Evolutionary conservation across 2,888 invertebrate species (phyloP).

Genomic region (Xestia xanthographa): DNA sequence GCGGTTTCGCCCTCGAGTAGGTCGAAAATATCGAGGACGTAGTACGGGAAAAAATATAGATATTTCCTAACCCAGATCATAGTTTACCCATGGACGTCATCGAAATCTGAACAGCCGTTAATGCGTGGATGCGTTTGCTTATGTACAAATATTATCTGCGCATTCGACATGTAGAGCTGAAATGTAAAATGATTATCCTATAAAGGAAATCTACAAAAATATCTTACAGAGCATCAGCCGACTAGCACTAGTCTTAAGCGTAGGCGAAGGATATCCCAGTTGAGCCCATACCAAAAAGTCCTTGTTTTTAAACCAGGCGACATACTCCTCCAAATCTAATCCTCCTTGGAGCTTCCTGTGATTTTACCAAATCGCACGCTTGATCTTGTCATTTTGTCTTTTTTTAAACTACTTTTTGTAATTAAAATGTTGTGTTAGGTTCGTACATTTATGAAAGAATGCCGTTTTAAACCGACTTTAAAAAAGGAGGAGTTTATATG

Average conservation of each 20-base stretch:
- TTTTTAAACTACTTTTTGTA: background rate
- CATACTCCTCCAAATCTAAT: background rate
- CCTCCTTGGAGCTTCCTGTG: background rate
- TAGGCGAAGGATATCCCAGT: background rate
- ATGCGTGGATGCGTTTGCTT: background rate
- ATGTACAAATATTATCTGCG: background rate
- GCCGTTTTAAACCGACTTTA: no score
- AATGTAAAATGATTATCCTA: background rate
- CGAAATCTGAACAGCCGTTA: background rate
- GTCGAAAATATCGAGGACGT: background rate
- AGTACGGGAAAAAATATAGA: no score
- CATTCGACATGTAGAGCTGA: background rate
- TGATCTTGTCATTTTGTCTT: background rate
- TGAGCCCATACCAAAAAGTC: background rate
- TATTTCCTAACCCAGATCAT: background rate
- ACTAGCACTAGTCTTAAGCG: background rate
- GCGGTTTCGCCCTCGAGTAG: no score
- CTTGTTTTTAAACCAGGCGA: background rate
- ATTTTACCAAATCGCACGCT: background rate
- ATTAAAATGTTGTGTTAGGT: background rate
- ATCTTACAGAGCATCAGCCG: background rate
- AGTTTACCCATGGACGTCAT: background rate
- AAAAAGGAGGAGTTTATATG: no score
- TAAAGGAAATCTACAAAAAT: background rate
- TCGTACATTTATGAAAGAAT: background rate